A percentile compares a stretch with the other conserved stretches of the same genome.
These are phyloP conservation scores for Axinella damicornis DNA, from an alignment of 37 sponge, comb jelly and placozoan species.

Conservation along the genomic window DNA sequence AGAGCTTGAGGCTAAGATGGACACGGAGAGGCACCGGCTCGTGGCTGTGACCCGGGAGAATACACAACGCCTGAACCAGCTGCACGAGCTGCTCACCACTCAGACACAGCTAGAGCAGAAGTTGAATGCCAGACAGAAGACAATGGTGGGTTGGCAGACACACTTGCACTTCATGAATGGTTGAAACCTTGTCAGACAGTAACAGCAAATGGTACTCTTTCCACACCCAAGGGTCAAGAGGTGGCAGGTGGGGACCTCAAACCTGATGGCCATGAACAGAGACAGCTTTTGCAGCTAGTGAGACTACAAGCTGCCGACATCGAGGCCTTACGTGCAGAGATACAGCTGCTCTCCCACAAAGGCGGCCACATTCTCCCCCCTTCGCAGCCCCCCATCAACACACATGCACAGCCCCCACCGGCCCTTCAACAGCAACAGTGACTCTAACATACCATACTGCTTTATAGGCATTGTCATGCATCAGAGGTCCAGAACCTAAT, in stretches of 20 bases:
- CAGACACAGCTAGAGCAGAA: conserved; percentile 71
- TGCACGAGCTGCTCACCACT: conserved; percentile 65
- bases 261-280: conserved; percentile 68
- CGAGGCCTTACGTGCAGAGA: conserved; percentile 84
- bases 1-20: conserved; percentile 58
- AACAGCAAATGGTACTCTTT: not conserved
- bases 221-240: conserved; percentile 33
- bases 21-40: conserved; percentile 63
- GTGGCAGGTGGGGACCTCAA: conserved; percentile 30
- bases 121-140: conserved; percentile 88
- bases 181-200: no score
- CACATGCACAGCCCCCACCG: no score
- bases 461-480: no score
- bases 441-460: no score
- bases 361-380: conserved; percentile 95
- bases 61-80: conserved; percentile 73
- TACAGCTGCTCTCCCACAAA: conserved; percentile 79
- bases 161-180: not conserved
- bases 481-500: no score
- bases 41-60: conserved; percentile 72
- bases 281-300: conserved; percentile 71
- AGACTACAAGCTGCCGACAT: conserved; percentile 84
- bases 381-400: conserved; percentile 66
- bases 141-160: conserved; percentile 55
- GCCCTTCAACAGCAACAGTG: no score